Conservation (phyloP, 2,888 invertebrate species). For the Villa cingulata region DNA sequence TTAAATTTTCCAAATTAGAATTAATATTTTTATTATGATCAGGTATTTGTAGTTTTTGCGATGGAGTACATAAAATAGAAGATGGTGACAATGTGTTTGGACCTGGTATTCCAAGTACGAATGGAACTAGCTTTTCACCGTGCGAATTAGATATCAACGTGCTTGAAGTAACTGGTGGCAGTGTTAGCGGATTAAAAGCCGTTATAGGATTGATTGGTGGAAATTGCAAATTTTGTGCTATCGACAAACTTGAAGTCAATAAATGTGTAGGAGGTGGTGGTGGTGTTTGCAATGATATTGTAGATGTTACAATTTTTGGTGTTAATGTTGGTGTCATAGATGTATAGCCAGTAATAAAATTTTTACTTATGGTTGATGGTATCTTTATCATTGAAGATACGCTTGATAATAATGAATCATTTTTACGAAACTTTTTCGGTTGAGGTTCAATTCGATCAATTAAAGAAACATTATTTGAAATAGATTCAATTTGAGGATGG, state of each 20-base stretch:
- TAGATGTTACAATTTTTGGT: conserved; percentile 43
- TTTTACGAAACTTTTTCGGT: too few species aligned
- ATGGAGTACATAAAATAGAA: too few species aligned
- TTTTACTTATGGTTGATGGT: conserved; percentile 14
- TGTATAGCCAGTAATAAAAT: not conserved
- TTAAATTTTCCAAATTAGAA: too few species aligned
- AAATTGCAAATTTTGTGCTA: conserved; percentile 43
- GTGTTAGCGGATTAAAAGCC: conserved; percentile 53
- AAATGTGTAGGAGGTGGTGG: too few species aligned
- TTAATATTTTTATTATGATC: too few species aligned
- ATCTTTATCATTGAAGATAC: conserved; percentile 53
- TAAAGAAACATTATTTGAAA: conserved; percentile 58
- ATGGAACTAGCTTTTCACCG: conserved; percentile 64
- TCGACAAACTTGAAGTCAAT: conserved; percentile 41
- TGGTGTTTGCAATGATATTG: conserved; percentile 28
- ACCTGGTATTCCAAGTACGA: conserved; percentile 79
- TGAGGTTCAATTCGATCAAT: too few species aligned
- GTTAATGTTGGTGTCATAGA: not conserved
- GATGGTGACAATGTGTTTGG: conserved; percentile 49
- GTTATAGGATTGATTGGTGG: conserved; percentile 56
- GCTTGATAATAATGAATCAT: conserved; percentile 69
- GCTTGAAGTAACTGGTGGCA: conserved; percentile 40
- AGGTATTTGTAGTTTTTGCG: too few species aligned
- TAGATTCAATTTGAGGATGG: conserved; percentile 46
- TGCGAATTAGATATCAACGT: conserved; percentile 39